Evolutionary conservation across 2,888 invertebrate species (phyloP), one percentile per base, ranked within the genome.

Genomic region (Nomada hirtipes): DNA sequence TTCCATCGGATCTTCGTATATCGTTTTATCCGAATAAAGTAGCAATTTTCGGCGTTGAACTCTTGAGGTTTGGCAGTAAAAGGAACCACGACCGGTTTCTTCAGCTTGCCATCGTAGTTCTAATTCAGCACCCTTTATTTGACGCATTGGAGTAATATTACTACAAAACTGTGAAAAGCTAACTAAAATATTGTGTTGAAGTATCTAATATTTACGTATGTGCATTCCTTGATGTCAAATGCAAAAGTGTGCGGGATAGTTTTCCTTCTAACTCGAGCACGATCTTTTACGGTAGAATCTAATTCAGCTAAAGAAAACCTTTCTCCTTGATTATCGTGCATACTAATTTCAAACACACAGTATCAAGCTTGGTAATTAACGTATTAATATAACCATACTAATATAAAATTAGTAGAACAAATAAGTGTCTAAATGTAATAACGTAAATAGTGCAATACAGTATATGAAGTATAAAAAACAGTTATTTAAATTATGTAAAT

Each of bases 1-100:
- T 55, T 13, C 78, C 1, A 29, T 26, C 4, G 29, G 15, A 50
- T 15, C 13, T 65, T 20, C 36, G 3, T 18, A 13, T 52, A 57
- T 20, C 23, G 13, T 53, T 13, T 36, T 47, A 7, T 64, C 64
- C 18, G 53, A 18, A 53, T 85, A 85, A 55, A 36, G 47, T 4
- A 84, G 78, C 36, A 86, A 74, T 50, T 76, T 86, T n/a, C 85
- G 87, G 44, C 44, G 59, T 44, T 59, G 26, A 44, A 44, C 15
- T 53, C 52, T 50, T 15, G n/a, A 70, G 20, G 11, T 52, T 15
- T 57, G 20, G 20, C 13, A 26, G 13, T 4, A 55, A 50, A 23
- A 13, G 7, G 18, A 11, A 42, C 9, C 9, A 15, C n/a, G 20
- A 23, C 18, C 42, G 26, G 10, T 44, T 57, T 26, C 13, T n/a